Conservation (phyloP, 2,888 invertebrate genomes). For the Sericinus montela region DNA sequence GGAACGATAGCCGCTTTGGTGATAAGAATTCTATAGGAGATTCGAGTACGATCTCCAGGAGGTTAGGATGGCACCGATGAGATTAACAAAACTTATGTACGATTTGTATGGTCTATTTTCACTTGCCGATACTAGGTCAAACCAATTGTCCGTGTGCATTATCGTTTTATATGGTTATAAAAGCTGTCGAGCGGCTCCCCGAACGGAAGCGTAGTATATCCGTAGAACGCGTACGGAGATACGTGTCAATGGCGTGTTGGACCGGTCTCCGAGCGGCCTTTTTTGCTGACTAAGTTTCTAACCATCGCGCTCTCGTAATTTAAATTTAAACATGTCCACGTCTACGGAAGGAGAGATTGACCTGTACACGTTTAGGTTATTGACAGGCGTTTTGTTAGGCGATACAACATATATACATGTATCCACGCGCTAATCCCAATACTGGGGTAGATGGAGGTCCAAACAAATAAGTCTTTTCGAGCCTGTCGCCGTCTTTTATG, state of each 20-base stretch:
- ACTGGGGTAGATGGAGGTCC: no score
- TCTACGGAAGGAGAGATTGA: neutral
- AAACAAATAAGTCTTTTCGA: no score
- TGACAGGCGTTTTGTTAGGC: no score
- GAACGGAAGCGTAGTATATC: constrained; percentile 9
- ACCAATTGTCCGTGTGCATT: neutral
- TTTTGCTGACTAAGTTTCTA: constrained; percentile 2
- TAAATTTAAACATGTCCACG: neutral
- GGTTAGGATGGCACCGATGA: no score
- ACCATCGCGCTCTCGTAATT: neutral
- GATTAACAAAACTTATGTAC: no score
- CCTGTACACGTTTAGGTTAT: neutral
- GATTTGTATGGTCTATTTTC: no score
- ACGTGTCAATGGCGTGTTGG: constrained; percentile 6
- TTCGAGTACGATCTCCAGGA: no score
- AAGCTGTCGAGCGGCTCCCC: neutral
- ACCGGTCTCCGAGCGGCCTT: neutral
- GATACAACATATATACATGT: no score
- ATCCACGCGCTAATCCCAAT: no score
- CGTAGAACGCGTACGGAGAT: neutral
- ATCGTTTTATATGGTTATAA: constrained; percentile 8
- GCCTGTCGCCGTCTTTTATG: no score
- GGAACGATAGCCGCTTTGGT: no score
- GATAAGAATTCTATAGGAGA: no score
- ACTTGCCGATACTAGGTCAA: constrained; percentile 6